A percentile compares a stretch with the other conserved stretches of the same genome.
Conservation (phyloP, 2,797 vertebrate species). For the Scleropages formosus region DNA sequence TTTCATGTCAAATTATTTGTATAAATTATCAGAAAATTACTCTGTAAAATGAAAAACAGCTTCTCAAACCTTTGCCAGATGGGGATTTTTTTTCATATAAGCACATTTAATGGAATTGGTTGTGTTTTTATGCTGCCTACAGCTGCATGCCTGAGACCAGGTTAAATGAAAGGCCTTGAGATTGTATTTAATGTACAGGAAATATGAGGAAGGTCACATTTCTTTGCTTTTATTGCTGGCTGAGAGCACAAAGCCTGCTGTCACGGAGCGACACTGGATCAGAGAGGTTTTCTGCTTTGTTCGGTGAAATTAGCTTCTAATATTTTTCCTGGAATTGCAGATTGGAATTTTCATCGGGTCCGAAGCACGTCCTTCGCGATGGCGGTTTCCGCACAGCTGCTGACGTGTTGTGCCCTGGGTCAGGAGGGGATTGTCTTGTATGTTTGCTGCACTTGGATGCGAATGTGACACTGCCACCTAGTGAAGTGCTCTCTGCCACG, state of each 20-base stretch:
- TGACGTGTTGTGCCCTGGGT: no score
- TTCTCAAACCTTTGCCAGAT: constrained; percentile 1
- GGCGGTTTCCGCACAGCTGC: no score
- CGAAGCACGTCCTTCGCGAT: no score
- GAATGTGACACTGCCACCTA: neutral
- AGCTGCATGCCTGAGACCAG: constrained; percentile 23
- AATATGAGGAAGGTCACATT: neutral
- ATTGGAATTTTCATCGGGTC: neutral
- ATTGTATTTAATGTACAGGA: neutral
- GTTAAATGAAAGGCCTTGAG: constrained; percentile 16
- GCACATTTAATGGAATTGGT: constrained; percentile 19
- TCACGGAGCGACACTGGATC: constrained; percentile 15
- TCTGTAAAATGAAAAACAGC: neutral
- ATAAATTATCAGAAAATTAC: neutral
- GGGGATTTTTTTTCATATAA: constrained; percentile 4
- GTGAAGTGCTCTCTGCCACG: neutral
- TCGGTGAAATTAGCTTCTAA: constrained; percentile 12
- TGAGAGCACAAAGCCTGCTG: constrained; percentile 18
- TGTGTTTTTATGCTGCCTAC: neutral
- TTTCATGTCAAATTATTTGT: constrained; percentile 4
- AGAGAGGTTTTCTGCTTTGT: constrained; percentile 20
- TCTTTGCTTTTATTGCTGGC: neutral
- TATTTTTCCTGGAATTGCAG: constrained; percentile 1
- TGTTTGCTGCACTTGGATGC: no score
- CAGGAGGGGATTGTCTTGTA: no score